These are phyloP conservation scores for Danaus chrysippus DNA, from an alignment of 2,888 invertebrate species.

Conservation along the genomic window DNA sequence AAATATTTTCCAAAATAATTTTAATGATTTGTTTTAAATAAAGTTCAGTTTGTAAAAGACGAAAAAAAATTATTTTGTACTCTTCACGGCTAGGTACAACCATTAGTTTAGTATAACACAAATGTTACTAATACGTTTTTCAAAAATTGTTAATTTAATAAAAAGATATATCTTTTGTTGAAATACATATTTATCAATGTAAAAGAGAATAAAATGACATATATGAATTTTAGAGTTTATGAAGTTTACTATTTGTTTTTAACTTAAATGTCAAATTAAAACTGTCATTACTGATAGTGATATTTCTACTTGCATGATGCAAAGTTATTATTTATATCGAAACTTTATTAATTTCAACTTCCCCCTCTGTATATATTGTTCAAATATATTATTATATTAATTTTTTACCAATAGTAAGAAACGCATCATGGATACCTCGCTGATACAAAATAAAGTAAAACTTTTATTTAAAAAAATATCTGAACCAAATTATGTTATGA, in stretches of 20 bases:
- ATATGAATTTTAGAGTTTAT: no score
- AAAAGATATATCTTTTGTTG: no score
- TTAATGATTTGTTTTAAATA: not conserved
- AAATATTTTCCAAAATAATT: not conserved
- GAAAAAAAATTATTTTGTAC: constrained; percentile 18
- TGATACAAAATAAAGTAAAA: constrained; percentile 73
- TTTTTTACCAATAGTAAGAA: constrained; percentile 4
- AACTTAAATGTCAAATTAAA: no score
- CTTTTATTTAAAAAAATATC: constrained; percentile 79
- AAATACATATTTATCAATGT: no score
- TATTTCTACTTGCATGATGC: constrained; percentile 17
- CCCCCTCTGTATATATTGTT: not conserved
- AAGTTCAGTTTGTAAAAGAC: not conserved
- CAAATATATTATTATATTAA: not conserved
- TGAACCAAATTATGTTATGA: constrained; percentile 78
- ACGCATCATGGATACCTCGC: constrained; percentile 34
- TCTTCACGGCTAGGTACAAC: not conserved
- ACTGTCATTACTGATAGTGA: constrained; percentile 10
- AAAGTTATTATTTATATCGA: constrained; percentile 12
- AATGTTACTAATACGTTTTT: no score
- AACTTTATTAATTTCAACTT: no score
- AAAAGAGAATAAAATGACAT: no score
- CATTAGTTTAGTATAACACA: no score
- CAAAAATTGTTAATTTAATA: no score
- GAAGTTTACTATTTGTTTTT: no score